Base-by-base conservation (phyloP, 1,140 invertebrate genomes). In the Charaxes varanes region DNA sequence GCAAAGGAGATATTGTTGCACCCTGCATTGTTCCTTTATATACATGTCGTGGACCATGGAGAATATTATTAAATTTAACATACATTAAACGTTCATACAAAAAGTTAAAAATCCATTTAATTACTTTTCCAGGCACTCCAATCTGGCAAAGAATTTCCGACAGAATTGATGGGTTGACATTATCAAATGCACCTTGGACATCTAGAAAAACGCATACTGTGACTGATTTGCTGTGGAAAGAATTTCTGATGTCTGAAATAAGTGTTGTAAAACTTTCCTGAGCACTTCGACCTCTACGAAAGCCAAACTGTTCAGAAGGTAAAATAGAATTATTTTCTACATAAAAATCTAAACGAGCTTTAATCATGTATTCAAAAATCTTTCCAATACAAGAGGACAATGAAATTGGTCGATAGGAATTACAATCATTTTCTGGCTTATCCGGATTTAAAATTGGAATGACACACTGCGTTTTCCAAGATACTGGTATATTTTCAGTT, bases 21-120 rank as follows among this genome's bases (percentile, higher is more conserved):
- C 53, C 57, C 26, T 61, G 57, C 47, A 61, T 53, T 34, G 48
- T 51, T 1, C 49, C 49, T 38, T 56, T 61, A 24, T 36, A 28
- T 1, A 24, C 19, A 47, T 1, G 8, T 21, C n/a, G 44, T 35
- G 45, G 48, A 2, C 57, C 55, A 48, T 59, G 28, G n/a, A 54
- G 10, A 12, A 34, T 49, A 41, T 60, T 54, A 28, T 60, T 54
- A 36, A 33, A 45, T 41, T 41, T 53, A 3, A 60, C 46, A 53
- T 32, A 60, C 4, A 54, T 5, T 15, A 15, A 40, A 33, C 52
- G 45, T n/a, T 51, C 34, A 19, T 30, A 8, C 6, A 57, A 41
- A 37, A 50, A 47, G 8, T 26, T 33, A 33, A 41, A 38, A 19
- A 48, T 43, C 44, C 43, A 47, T 21, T 47, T 35, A 28, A 26